Evolutionary conservation across 2,113 vertebrate species (phyloP).

Genomic region (Gasterosteus nipponicus): DNA sequence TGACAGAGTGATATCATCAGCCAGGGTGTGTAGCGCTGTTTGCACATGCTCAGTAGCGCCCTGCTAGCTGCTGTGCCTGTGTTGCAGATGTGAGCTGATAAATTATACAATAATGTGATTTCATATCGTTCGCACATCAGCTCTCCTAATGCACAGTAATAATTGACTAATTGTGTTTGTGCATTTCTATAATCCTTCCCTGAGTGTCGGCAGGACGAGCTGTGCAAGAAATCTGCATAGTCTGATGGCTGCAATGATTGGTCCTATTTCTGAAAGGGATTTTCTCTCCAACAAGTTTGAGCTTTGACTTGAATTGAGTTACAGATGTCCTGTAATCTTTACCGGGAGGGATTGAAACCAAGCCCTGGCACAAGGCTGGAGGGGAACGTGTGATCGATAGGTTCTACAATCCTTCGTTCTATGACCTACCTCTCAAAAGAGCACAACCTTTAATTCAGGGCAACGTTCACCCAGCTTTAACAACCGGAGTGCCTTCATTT

Average conservation of each 20-base stretch:
- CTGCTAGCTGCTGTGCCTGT: too few relatives aligned
- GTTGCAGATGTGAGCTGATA: too few relatives aligned
- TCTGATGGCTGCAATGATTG: background rate
- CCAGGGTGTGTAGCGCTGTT: too few relatives aligned
- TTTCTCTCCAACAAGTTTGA: background rate
- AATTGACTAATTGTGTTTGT: background rate
- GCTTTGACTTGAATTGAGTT: background rate
- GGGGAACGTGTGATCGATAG: background rate
- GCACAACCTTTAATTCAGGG: background rate
- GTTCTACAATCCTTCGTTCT: background rate
- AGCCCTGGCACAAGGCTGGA: background rate
- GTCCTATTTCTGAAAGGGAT: background rate
- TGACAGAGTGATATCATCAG: too few relatives aligned
- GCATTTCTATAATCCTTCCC: background rate
- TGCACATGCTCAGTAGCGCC: too few relatives aligned
- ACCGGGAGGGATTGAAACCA: background rate
- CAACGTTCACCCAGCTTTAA: background rate
- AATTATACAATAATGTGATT: too few relatives aligned
- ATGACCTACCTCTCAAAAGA: background rate
- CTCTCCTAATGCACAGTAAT: background rate
- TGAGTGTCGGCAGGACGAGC: background rate
- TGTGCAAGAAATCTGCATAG: background rate
- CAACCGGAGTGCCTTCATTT: background rate
- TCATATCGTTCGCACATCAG: too few relatives aligned
- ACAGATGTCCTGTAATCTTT: constrained; percentile 11